Conservation (phyloP, 2,797 vertebrate species). For the Cichlasoma orientale region DNA sequence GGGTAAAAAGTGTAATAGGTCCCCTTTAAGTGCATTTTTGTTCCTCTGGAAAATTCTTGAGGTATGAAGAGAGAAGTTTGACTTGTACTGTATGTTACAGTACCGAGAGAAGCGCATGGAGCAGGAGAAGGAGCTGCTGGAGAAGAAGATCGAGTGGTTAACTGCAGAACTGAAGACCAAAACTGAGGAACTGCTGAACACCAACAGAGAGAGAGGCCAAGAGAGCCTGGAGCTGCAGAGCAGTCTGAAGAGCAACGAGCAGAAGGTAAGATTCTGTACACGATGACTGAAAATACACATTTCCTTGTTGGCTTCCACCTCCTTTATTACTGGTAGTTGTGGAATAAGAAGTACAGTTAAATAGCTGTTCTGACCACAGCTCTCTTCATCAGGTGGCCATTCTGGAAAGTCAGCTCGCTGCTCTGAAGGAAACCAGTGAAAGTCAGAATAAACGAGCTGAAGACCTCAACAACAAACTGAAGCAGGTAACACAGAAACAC, state of each 20-base stretch:
- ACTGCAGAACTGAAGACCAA: constrained; percentile 89
- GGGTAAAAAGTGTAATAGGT: neutral
- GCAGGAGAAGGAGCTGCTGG: constrained; percentile 92
- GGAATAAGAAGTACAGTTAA: neutral
- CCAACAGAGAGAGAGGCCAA: constrained; percentile 88
- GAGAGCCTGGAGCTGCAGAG: constrained; percentile 90
- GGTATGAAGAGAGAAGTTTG: neutral
- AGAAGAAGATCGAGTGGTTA: constrained; percentile 90
- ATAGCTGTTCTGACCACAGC: neutral
- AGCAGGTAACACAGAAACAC: constrained; percentile 81
- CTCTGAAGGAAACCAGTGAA: constrained; percentile 86
- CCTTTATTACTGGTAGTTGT: neutral
- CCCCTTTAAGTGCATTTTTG: neutral
- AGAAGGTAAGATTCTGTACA: constrained; percentile 82
- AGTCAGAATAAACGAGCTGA: constrained; percentile 88
- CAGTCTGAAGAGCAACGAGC: constrained; percentile 86
- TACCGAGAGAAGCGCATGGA: constrained; percentile 92
- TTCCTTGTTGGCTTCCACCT: neutral
- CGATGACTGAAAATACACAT: neutral
- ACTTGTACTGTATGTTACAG: constrained; percentile 67
- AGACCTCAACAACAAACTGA: constrained; percentile 90
- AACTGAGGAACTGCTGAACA: constrained; percentile 89
- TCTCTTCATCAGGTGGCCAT: constrained; percentile 79
- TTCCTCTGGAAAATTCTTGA: neutral
- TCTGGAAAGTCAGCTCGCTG: constrained; percentile 86